Evolutionary conservation across 2,888 invertebrate genomes (phyloP).

Genomic region (Erebia ligea): DNA sequence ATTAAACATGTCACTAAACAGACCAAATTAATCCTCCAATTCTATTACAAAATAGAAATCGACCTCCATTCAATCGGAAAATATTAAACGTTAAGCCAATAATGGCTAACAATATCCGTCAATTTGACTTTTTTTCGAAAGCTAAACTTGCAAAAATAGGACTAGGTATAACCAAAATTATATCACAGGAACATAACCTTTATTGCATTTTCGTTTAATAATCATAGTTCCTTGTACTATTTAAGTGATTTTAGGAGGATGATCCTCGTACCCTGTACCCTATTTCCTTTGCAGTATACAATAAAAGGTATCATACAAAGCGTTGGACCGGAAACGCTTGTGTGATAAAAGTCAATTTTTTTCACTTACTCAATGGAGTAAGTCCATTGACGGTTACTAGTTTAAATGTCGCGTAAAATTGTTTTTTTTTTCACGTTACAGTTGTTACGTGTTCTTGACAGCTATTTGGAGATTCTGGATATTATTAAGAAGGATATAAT

Average conservation of each 20-base stretch:
- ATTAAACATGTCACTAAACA: slow-evolving; percentile 44
- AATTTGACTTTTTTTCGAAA: slow-evolving; percentile 43
- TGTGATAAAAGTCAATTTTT: slow-evolving; percentile 53
- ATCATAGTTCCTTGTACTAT: background rate
- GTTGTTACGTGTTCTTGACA: slow-evolving; percentile 36
- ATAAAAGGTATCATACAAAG: slow-evolving; percentile 48
- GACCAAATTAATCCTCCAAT: slow-evolving; percentile 48
- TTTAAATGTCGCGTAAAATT: slow-evolving; percentile 54
- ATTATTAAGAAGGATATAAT: slow-evolving; percentile 20
- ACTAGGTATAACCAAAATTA: background rate
- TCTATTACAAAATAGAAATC: slow-evolving; percentile 47
- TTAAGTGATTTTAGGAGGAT: background rate
- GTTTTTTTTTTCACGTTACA: slow-evolving; percentile 31
- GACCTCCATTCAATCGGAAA: slow-evolving; percentile 44
- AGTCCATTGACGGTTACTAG: slow-evolving; percentile 52
- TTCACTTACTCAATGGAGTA: slow-evolving; percentile 46
- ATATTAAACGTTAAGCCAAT: slow-evolving; percentile 44
- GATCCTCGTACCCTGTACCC: slow-evolving; percentile 25
- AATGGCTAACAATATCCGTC: slow-evolving; percentile 39
- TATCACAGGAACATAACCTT: background rate
- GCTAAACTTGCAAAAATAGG: slow-evolving; percentile 3
- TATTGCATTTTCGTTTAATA: background rate
- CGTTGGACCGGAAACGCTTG: slow-evolving; percentile 56
- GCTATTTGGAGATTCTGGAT: slow-evolving; percentile 30
- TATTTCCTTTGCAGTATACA: slow-evolving; percentile 49